Conservation (phyloP, 2,797 vertebrate genomes). For the Diceros bicornis region DNA sequence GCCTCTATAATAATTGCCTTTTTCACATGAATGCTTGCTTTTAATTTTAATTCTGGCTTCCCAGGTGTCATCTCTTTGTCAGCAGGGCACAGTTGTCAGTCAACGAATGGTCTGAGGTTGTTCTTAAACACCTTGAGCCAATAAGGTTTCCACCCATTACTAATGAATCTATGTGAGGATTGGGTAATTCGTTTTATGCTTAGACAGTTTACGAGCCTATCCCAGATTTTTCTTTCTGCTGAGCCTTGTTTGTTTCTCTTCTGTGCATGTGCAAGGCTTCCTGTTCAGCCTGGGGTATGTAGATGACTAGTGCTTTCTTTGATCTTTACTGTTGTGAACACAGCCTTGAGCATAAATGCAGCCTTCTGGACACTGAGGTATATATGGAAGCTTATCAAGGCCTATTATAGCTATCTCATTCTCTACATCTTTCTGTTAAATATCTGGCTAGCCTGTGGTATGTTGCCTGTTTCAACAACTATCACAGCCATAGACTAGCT, state of each 20-base stretch:
- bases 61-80: background rate
- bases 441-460: background rate
- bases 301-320: too few relatives aligned
- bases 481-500: background rate
- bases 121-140: background rate
- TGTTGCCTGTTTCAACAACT: background rate
- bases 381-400: background rate
- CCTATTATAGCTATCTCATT: background rate
- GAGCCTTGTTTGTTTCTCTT: background rate
- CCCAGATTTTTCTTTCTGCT: background rate
- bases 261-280: background rate
- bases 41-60: background rate
- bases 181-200: background rate
- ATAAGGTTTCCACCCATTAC: too few relatives aligned
- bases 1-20: background rate
- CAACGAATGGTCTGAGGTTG: background rate
- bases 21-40: background rate
- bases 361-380: too few relatives aligned
- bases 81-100: too few relatives aligned
- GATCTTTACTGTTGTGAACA: too few relatives aligned
- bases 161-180: background rate
- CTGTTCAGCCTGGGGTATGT: too few relatives aligned
- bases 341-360: too few relatives aligned
- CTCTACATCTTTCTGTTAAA: background rate
- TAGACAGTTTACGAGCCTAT: background rate